Evolutionary conservation across 2,113 vertebrate species (phyloP).

Genomic region (Zosterops hypoxanthus): DNA sequence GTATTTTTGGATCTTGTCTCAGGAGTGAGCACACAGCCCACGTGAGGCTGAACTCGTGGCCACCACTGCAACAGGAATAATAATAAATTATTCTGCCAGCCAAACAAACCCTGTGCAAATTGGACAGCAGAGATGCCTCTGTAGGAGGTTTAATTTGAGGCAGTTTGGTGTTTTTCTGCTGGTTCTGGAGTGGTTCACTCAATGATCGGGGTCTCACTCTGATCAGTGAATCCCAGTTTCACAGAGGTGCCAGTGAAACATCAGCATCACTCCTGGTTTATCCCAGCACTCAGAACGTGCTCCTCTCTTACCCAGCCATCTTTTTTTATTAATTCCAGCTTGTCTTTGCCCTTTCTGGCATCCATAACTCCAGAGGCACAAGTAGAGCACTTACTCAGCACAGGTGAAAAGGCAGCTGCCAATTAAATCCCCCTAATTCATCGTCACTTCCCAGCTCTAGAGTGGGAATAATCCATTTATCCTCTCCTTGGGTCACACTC

Average conservation of each 20-base stretch:
- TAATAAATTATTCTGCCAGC: background rate
- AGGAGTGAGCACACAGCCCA: background rate
- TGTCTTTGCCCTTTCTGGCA: background rate
- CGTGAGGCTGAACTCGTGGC: accelerated
- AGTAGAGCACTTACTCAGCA: background rate
- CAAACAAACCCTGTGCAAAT: background rate
- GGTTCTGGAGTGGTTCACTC: background rate
- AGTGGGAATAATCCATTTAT: constrained; percentile 30
- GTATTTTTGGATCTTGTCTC: background rate
- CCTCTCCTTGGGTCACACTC: constrained; percentile 53
- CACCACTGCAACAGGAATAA: background rate
- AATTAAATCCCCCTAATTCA: constrained; percentile 60
- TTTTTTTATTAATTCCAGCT: background rate
- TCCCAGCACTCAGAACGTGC: background rate
- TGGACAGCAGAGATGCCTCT: background rate
- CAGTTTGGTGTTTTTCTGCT: background rate
- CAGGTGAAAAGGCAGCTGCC: constrained; percentile 43
- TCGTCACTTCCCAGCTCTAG: constrained; percentile 24
- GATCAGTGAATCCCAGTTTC: background rate
- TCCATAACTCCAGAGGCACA: background rate
- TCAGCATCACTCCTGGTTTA: constrained; percentile 25
- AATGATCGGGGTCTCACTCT: background rate
- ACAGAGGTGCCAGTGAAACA: background rate
- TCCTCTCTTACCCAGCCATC: background rate
- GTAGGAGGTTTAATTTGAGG: background rate